phyloP scores from a whole-genome alignment of 2,888 invertebrate genomes.

The Andrena dorsata region DNA sequence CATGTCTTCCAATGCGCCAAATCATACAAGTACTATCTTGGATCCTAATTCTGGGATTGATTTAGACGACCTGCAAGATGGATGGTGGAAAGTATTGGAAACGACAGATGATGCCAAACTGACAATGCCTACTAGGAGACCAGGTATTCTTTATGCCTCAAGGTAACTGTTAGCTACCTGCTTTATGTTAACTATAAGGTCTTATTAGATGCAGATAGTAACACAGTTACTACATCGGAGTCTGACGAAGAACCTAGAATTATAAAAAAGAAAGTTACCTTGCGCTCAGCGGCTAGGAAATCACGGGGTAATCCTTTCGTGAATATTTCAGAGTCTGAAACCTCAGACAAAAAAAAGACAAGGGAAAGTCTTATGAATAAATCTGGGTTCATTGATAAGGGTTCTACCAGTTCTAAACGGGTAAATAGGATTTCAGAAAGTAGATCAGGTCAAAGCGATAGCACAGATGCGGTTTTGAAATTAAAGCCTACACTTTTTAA shows the following conservation, averaged over 20 bases:
- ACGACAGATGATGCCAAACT: not conserved
- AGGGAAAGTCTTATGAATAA: not conserved
- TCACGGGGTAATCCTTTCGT: constrained; percentile 59
- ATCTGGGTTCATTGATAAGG: not conserved
- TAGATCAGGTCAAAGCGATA: constrained; percentile 37
- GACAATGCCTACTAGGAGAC: not conserved
- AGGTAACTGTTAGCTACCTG: not conserved
- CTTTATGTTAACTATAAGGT: not conserved
- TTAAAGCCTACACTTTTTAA: constrained; percentile 39
- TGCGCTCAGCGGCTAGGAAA: constrained; percentile 18
- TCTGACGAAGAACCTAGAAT: constrained; percentile 49
- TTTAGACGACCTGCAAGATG: not conserved
- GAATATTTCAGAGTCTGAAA: constrained; percentile 40
- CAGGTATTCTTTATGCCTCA: not conserved
- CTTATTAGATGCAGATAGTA: not conserved
- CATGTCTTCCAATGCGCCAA: not conserved
- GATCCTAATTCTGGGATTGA: constrained; percentile 44
- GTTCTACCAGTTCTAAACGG: not conserved
- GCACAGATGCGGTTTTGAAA: constrained; percentile 44
- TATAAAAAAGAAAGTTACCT: constrained; percentile 38
- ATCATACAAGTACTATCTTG: constrained; percentile 50
- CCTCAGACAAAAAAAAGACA: not conserved
- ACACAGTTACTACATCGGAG: constrained; percentile 45
- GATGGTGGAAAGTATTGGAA: constrained; percentile 70
- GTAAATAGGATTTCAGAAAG: not conserved